Evolutionary conservation across 2,113 vertebrate species (phyloP).

Genomic region (Mellivora capensis): DNA sequence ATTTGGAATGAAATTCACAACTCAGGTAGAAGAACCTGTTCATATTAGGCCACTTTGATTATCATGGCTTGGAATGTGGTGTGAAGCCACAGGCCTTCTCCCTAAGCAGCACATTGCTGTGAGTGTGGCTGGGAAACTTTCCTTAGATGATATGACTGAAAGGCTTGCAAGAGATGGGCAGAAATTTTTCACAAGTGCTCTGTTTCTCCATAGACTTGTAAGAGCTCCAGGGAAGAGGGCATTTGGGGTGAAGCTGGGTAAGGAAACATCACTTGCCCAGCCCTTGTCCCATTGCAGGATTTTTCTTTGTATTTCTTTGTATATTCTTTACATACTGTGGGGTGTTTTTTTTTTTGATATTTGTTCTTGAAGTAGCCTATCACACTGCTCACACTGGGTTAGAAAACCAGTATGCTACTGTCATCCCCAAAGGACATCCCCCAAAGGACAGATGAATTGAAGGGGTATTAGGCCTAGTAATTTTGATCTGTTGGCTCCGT

Average conservation of each 20-base stretch:
- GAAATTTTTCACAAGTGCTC: background rate
- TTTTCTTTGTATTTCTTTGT: background rate
- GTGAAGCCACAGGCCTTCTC: background rate
- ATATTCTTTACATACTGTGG: background rate
- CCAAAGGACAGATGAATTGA: background rate
- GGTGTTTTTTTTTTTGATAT: background rate
- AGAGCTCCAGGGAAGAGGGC: background rate
- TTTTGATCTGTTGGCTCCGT: background rate
- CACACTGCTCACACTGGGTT: background rate
- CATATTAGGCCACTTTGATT: background rate
- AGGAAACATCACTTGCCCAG: background rate
- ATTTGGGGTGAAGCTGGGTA: background rate
- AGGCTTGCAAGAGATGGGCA: background rate
- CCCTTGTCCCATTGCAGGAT: background rate
- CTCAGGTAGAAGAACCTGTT: background rate
- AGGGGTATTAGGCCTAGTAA: background rate
- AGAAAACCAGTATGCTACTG: background rate
- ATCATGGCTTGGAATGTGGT: background rate
- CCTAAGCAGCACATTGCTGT: background rate
- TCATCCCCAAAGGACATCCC: background rate
- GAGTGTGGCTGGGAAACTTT: background rate
- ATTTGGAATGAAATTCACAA: background rate
- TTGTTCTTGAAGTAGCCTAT: background rate
- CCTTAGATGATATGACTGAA: rapidly evolving
- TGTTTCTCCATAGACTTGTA: background rate